These are phyloP conservation scores for Apus apus DNA, from an alignment of 2,113 vertebrate genomes.

Conservation along the genomic window DNA sequence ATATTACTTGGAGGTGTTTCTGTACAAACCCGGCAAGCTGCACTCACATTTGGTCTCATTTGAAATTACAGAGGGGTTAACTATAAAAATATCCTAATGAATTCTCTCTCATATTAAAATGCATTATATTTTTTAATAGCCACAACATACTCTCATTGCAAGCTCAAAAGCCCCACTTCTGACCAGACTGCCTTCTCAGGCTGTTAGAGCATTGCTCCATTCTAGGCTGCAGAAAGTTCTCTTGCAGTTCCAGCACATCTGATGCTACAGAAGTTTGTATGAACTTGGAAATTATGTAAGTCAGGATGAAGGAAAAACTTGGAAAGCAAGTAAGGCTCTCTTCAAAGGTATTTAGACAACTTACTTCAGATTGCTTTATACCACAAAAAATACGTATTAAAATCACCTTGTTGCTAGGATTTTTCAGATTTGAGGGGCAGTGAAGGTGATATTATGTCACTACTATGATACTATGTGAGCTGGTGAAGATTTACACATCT, in stretches of 20 bases:
- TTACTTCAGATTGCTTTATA: background rate
- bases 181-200: background rate
- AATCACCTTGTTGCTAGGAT: background rate
- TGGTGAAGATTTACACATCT: background rate
- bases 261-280: background rate
- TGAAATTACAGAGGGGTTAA: background rate
- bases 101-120: background rate
- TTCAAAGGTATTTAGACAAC: background rate
- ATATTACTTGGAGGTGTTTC: rapidly evolving
- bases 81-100: background rate
- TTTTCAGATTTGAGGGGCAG: background rate
- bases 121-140: background rate
- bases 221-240: background rate
- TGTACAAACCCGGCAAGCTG: background rate
- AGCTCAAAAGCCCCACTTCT: background rate
- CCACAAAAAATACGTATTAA: background rate
- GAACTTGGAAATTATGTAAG: background rate
- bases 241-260: background rate
- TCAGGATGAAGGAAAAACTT: background rate
- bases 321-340: background rate
- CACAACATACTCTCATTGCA: background rate
- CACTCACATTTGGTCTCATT: background rate
- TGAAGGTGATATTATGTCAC: too few species aligned
- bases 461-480: background rate
- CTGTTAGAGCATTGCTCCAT: background rate